A percentile compares a stretch with the other conserved stretches of the same genome.
phyloP scores from a whole-genome alignment of 1,140 invertebrate genomes.

The Andrena cerasifolii region DNA sequence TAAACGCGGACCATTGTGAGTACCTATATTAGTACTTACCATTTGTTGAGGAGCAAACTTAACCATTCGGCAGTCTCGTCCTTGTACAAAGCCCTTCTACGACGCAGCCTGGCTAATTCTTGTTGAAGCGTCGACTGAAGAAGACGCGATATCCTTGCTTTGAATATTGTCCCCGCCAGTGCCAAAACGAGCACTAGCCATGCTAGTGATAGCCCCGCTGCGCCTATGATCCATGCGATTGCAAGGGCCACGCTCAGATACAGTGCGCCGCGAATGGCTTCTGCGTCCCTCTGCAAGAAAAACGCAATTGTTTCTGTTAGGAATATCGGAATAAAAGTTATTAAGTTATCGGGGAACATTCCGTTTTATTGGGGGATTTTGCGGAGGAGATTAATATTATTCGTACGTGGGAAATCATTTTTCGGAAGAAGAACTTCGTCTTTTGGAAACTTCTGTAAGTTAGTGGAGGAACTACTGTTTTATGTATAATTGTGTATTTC shows the following conservation, averaged over 20 bases:
- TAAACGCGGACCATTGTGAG: background rate
- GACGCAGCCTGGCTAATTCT: slow-evolving; percentile 78
- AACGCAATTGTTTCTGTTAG: background rate
- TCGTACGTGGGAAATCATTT: too few species aligned
- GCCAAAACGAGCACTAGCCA: slow-evolving; percentile 76
- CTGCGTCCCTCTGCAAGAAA: slow-evolving; percentile 69
- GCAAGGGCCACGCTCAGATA: slow-evolving; percentile 69
- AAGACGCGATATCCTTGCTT: slow-evolving; percentile 69
- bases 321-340: background rate
- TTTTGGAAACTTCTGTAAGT: too few species aligned
- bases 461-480: too few species aligned
- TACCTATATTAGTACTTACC: slow-evolving; percentile 68
- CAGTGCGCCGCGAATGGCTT: slow-evolving; percentile 67
- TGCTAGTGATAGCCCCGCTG: slow-evolving; percentile 73
- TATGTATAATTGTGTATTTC: background rate
- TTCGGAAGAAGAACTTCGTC: too few species aligned
- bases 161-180: slow-evolving; percentile 72
- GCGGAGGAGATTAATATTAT: too few species aligned
- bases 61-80: slow-evolving; percentile 84
- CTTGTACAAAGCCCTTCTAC: slow-evolving; percentile 81
- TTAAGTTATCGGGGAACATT: too few species aligned
- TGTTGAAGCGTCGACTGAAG: slow-evolving; percentile 71
- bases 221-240: slow-evolving; percentile 76
- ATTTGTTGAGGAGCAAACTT: slow-evolving; percentile 83
- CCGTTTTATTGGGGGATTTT: too few species aligned